Base-by-base conservation (phyloP, 2,113 vertebrate species). In the Ceuthmochares aereus region DNA sequence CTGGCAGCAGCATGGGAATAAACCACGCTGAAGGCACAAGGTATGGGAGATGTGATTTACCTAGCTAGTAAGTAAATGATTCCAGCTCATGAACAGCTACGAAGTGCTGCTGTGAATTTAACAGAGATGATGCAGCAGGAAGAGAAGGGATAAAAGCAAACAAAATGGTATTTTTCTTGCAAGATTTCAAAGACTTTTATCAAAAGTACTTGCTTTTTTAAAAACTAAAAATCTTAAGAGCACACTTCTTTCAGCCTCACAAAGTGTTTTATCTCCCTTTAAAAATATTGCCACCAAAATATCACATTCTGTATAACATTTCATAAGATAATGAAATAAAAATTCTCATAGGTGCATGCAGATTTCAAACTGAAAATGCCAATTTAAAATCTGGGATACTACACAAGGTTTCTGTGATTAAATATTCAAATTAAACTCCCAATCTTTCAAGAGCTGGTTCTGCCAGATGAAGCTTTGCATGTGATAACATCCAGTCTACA, bases 401-500 rank as follows among this genome's bases (percentile, higher is more conserved):
- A 62, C 36, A 34, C 19, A 45, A 66, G 9, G 26, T 7, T 91
- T 91, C 83, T 56, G 49, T 60, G 36, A 40, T 18, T 1, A 66
- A 88, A 67, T 45, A 58, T 9, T 93, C 7, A 56, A 68, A 82
- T 52, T 54, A 36, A 88, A 85, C 26, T 84, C 47, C 37, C 36
- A n/a, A 10, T 69, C n/a, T 49, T 88, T 34, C 34, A 66, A 58
- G 19, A 83, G 62, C 18, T 54, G 87, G 49, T n/a, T 85, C 58
- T 68, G 42, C 27, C 19, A 80, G n/a, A 55, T 3, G 9, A 77
- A 77, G 51, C 15, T 87, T 47, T 66, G 7, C 40, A 14, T 20
- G 26, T 3, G 1, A 16, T n/a, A 30, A 67, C 0, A 0, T 72
- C 42, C 32, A 34, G 40, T 22, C 54, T 62, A n/a, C 18, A 25